Percentiles rank a stretch among this genome's conserved stretches.
phyloP scores from a whole-genome alignment of 64 coral and sea anemone species.

The Stichodactyla mertensii region DNA sequence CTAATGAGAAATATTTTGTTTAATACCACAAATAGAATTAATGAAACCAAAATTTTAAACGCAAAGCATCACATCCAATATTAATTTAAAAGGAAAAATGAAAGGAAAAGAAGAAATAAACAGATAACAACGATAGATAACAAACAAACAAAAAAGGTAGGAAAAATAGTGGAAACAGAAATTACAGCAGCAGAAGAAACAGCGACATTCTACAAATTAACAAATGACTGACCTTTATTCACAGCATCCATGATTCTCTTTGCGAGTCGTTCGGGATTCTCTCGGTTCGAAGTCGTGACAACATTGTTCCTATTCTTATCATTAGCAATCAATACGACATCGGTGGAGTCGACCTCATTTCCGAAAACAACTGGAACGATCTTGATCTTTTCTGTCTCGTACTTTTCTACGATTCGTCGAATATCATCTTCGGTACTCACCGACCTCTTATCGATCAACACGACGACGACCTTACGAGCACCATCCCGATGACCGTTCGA shows the following conservation, averaged over 20 bases:
- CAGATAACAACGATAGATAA: neutral
- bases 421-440: constrained; percentile 32
- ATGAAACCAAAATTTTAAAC: too few species aligned
- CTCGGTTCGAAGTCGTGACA: constrained; percentile 21
- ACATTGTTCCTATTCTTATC: constrained; percentile 49
- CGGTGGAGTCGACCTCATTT: constrained; percentile 48
- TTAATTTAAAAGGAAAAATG: too few species aligned
- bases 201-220: neutral
- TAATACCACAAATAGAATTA: too few species aligned
- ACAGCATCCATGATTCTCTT: neutral
- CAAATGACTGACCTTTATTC: neutral
- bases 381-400: constrained; percentile 46
- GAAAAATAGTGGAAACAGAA: neutral
- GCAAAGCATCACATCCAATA: too few species aligned
- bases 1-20: too few species aligned
- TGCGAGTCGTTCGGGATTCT: neutral
- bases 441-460: constrained; percentile 63
- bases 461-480: constrained; percentile 57
- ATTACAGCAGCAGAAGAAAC: neutral
- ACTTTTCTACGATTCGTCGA: constrained; percentile 19
- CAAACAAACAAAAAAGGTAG: neutral
- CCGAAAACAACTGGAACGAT: constrained; percentile 70
- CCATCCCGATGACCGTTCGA: constrained; percentile 38
- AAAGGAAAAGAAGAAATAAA: too few species aligned
- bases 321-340: constrained; percentile 39